Base-by-base conservation (phyloP, 2,797 vertebrate genomes). In the Anolis apletophallus region DNA sequence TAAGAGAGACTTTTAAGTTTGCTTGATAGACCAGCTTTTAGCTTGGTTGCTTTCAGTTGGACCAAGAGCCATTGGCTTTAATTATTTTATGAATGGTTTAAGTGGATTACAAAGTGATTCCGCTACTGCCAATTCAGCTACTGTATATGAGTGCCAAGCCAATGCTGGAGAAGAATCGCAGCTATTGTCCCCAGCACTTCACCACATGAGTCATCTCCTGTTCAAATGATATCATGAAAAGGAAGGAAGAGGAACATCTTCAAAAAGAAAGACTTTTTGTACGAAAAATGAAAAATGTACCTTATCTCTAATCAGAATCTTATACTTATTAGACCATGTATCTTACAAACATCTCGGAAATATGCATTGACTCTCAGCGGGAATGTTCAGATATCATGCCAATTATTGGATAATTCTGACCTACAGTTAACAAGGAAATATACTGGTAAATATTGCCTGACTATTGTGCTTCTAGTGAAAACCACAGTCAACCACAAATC, bases 91-190 rank as follows among this genome's bases (percentile, higher is more conserved):
- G 83, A 0, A 69, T 85, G 78, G 57, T 64, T 10, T 29, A 76
- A 81, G 13, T 61, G 68, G 76, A 92, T 89, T 85, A 61, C 69
- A 75, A 85, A 87, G 3, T 50, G 81, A 61, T 90, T 52, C 72
- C 32, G 54, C 26, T 59, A 9, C 85, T 87, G 52, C 40, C 32
- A 84, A 40, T 67, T 82, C 52, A 87, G n/a, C 12, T 85, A 72
- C 80, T 81, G 29, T 7, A 76, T 0, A 85, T 26, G 34, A 50
- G 7, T 57, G 54, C 73, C 86, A 89, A 88, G 54, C 73, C 13
- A 89, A 17, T 61, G 84, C 12, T 83, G 82, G 40, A 64, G 78
- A 81, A 81, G 64, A 84, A 81, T 84, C 73, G 67, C 1, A 55
- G 75, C 16, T 69, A 61, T 61, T 76, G 68, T 59, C 55, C 57